phyloP scores from a whole-genome alignment of 2,113 vertebrate species.

The Butorides virescens region DNA sequence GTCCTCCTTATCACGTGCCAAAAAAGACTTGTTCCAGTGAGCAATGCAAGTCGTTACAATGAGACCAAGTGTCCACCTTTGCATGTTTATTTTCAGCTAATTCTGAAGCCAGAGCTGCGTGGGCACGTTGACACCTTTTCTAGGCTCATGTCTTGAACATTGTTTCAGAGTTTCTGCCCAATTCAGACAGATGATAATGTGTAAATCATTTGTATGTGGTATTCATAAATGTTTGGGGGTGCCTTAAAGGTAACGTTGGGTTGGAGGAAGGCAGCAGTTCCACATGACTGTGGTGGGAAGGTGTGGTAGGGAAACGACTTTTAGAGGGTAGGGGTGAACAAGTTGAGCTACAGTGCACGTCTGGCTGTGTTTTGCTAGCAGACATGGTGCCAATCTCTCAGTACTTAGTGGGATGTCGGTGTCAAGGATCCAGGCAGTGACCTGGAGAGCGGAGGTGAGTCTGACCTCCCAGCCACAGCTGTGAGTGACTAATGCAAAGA shows the following conservation, averaged over 20 bases:
- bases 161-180: not conserved
- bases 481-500: not conserved
- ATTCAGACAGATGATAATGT: not conserved
- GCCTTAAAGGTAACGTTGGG: not conserved
- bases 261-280: not conserved
- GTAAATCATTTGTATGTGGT: not conserved
- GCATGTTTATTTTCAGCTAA: not conserved
- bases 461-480: not conserved
- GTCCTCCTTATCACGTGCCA: not conserved
- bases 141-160: not conserved
- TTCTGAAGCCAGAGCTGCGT: not conserved
- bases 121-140: not conserved
- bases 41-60: not conserved
- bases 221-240: not conserved
- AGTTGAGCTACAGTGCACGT: not conserved
- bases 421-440: not conserved
- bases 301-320: not conserved
- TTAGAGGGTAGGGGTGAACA: not conserved
- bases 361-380: not conserved
- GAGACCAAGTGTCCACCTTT: not conserved
- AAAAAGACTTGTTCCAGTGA: not conserved
- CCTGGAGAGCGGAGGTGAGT: not conserved
- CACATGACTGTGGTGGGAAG: not conserved
- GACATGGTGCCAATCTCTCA: not conserved
- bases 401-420: not conserved